Conservation (phyloP, 2,797 vertebrate species). For the Hydrophis major region DNA sequence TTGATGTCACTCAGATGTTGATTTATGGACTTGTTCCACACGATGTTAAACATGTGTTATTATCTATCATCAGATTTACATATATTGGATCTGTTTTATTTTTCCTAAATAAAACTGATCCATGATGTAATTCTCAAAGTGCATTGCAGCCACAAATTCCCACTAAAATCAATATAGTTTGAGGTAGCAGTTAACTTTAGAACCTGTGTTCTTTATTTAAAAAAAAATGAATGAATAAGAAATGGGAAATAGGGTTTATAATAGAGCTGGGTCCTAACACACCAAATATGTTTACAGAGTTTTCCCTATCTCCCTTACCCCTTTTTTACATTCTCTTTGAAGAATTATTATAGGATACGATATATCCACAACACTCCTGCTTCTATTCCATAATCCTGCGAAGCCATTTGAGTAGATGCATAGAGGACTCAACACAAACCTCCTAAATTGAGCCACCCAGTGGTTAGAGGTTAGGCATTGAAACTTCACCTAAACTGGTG, state of each 20-base stretch:
- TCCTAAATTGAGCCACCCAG: background rate
- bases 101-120: conserved; percentile 1
- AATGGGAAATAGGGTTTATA: background rate
- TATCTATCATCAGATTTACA: background rate
- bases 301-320: background rate
- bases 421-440: background rate
- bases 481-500: background rate
- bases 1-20: background rate
- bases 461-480: background rate
- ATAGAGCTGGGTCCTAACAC: background rate
- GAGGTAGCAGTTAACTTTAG: background rate
- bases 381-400: background rate
- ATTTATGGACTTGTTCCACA: background rate
- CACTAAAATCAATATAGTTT: background rate
- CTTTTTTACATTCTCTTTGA: background rate
- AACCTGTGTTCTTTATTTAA: background rate
- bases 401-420: background rate
- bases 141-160: background rate
- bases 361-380: background rate
- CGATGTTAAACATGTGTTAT: background rate
- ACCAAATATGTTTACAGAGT: background rate
- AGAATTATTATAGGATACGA: background rate
- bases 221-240: background rate
- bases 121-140: background rate
- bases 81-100: background rate